A percentile compares a stretch with the other conserved stretches of the same genome.
phyloP scores from a whole-genome alignment of 2,888 invertebrate species.

The Trissonchulus sp. region DNA sequence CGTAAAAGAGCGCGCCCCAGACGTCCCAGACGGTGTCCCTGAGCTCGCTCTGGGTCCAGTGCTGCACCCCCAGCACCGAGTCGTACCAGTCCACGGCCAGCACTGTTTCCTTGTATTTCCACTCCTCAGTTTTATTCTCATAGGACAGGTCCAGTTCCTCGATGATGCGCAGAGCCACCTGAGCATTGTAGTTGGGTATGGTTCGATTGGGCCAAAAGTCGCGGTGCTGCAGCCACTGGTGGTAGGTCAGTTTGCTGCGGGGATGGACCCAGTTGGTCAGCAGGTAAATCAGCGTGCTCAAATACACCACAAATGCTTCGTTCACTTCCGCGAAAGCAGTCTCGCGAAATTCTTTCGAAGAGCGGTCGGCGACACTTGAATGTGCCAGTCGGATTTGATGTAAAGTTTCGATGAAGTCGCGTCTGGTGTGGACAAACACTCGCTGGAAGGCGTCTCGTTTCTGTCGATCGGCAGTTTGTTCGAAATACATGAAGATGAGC shows the following conservation, averaged over 20 bases:
- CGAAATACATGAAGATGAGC: not conserved
- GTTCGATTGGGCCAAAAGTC: not conserved
- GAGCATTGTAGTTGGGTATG: not conserved
- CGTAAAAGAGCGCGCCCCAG: conserved; percentile 10
- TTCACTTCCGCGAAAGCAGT: not conserved
- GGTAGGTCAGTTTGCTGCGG: not conserved
- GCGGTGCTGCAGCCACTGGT: not conserved
- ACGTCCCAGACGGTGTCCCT: not conserved
- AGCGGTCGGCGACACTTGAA: not conserved
- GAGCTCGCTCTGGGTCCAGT: not conserved
- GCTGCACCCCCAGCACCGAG: not conserved
- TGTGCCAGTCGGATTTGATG: not conserved
- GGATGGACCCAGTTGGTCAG: conserved; percentile 12
- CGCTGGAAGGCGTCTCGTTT: not conserved
- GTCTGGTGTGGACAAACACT: not conserved
- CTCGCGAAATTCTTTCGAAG: not conserved
- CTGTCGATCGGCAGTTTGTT: not conserved
- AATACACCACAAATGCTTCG: conserved; percentile 10
- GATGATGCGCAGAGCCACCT: not conserved
- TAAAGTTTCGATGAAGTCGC: not conserved
- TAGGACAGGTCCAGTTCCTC: not conserved
- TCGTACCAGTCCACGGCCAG: conserved; percentile 6
- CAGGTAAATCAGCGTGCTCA: not conserved
- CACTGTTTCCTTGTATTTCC: conserved; percentile 12
- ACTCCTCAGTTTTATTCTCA: conserved; percentile 9